phyloP scores from a whole-genome alignment of 2,888 invertebrate genomes.

The Gari tellinella region DNA sequence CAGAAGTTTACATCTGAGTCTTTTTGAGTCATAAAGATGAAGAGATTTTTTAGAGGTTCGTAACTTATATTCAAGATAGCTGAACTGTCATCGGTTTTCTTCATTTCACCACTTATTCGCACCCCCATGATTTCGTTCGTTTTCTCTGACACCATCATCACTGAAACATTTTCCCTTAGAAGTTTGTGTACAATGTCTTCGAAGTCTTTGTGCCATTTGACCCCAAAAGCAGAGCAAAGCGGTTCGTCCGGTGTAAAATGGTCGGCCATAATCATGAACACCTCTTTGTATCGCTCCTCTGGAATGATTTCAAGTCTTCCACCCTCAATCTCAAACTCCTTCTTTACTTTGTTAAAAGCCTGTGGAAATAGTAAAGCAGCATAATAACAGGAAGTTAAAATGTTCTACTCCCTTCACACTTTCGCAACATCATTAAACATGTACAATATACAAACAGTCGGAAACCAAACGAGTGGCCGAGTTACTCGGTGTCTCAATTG shows the following conservation, averaged over 20 bases:
- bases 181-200: conserved; percentile 17
- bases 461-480: no score
- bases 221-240: conserved; percentile 41
- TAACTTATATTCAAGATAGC: conserved; percentile 19
- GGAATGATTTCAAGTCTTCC: conserved; percentile 46
- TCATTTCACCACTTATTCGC: conserved; percentile 37
- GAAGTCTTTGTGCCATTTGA: conserved; percentile 44
- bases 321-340: conserved; percentile 28
- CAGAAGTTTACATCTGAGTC: conserved; percentile 38
- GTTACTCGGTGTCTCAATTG: no score
- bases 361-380: conserved; percentile 7
- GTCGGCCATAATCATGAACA: conserved; percentile 46
- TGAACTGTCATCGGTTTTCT: conserved; percentile 8
- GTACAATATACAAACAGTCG: no score
- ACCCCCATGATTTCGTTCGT: conserved; percentile 50
- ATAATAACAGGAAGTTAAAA: no score
- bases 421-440: no score
- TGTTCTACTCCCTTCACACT: no score
- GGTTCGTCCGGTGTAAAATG: conserved; percentile 57
- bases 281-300: conserved; percentile 41
- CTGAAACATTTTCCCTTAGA: conserved; percentile 36
- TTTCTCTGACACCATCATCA: conserved; percentile 45
- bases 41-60: conserved; percentile 34
- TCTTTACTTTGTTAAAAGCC: conserved; percentile 41
- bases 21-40: conserved; percentile 40